Evolutionary conservation across 2,113 vertebrate species (phyloP), one percentile per base, ranked within the genome.

Genomic region (Panurus biarmicus): DNA sequence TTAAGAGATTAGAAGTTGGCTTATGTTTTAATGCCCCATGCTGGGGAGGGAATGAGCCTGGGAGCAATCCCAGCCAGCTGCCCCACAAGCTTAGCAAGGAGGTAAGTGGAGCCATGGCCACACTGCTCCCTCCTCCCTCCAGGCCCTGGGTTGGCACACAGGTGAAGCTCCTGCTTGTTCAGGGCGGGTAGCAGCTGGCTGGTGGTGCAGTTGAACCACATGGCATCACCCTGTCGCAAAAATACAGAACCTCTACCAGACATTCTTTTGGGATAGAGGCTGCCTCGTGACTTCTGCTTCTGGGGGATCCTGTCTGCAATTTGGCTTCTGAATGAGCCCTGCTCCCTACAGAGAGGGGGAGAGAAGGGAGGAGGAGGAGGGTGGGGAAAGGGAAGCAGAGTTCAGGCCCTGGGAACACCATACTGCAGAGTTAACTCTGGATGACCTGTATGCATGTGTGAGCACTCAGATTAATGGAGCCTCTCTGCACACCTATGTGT

Each of bases 1-100:
- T 96, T 91, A 89, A 62, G 60, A 83, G 74, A 71, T 93, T 77
- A 94, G 67, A 79, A 72, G 9, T 87, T 73, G 58, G 70, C 56
- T 87, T 89, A 42, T 31, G n/a, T 79, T 89, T 79, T 72, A 38
- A 38, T 83, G 56, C 24, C 53, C 23, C 56, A 18, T 84, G 35
- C 74, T 95, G 29, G 26, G 50, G n/a, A 70, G 58, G 40, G 78
- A 95, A 69, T 3, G 14, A 80, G 54, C 45, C 18, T 56, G 73
- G 78, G 40, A 94, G 33, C 42, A 40, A 33, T 80, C 25, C 15
- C 57, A 85, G 24, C 58, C 6, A 4, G 50, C 71, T 92, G 47
- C 47, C 38, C 60, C 31, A 14, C 18, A 38, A 45, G 61, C 56
- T n/a, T 58, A 36, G 54, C 42, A 45, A 56, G 56, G 61, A 83